These are phyloP conservation scores for Megalopta genalis DNA, from an alignment of 1,140 invertebrate genomes.

Conservation along the genomic window DNA sequence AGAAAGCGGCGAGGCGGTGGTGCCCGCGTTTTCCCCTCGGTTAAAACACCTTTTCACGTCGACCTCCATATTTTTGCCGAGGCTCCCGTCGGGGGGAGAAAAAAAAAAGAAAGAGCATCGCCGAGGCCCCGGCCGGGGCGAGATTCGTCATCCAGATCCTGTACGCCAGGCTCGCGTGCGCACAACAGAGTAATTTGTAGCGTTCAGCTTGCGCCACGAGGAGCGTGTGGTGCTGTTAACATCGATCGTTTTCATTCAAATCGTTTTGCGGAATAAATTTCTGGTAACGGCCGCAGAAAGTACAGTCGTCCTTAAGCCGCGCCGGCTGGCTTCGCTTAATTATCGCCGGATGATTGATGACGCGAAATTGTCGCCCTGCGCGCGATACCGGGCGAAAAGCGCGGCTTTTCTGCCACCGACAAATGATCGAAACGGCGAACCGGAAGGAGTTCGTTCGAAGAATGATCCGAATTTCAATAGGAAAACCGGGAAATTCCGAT, in stretches of 20 bases:
- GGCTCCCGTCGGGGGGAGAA: neutral
- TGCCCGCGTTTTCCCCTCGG: neutral
- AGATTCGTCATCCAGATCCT: slow-evolving; percentile 2
- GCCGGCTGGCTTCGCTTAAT: too few species aligned
- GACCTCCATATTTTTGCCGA: neutral
- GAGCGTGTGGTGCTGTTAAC: neutral
- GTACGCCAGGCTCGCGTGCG: neutral
- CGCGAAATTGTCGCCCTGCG: too few species aligned
- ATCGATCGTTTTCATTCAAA: slow-evolving; percentile 3
- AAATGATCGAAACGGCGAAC: too few species aligned
- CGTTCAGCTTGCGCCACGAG: neutral
- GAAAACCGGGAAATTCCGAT: too few species aligned
- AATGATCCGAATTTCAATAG: too few species aligned
- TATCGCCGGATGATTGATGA: too few species aligned
- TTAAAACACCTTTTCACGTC: neutral
- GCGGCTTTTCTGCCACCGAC: too few species aligned
- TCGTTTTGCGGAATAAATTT: slow-evolving; percentile 6
- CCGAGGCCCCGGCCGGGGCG: neutral
- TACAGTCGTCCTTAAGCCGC: too few species aligned
- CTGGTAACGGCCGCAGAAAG: neutral
- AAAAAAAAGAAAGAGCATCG: neutral
- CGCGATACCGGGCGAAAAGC: too few species aligned
- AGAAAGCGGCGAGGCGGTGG: neutral
- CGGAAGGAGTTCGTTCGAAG: too few species aligned
- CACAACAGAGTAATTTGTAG: slow-evolving; percentile 4